A percentile compares a stretch with the other conserved stretches of the same genome.
Conservation (phyloP, 2,113 vertebrate genomes). For the Pao palembangensis region DNA sequence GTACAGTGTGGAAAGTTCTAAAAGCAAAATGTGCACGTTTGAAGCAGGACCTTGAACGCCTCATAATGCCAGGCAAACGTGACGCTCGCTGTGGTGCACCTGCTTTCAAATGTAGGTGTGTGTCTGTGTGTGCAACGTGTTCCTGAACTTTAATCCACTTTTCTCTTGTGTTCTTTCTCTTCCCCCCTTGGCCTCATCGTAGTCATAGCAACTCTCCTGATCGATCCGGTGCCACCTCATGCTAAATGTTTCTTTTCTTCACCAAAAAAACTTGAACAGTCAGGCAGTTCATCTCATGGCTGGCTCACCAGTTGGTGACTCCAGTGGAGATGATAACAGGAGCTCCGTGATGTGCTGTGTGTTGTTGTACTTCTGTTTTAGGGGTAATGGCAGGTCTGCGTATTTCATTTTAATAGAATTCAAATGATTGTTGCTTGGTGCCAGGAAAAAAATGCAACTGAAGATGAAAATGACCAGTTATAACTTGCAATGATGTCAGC, state of each 20-base stretch:
- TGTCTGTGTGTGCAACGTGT: neutral
- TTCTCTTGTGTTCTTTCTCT: conserved; percentile 17
- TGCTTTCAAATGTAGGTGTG: neutral
- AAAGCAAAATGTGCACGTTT: conserved; percentile 16
- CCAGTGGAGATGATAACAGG: conserved; percentile 24
- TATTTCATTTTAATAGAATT: too few species aligned
- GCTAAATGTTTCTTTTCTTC: conserved; percentile 72
- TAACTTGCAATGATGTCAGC: too few species aligned
- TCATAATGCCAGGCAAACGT: conserved; percentile 19
- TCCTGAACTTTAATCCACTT: conserved; percentile 41
- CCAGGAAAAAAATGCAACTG: too few species aligned
- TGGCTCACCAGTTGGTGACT: conserved; percentile 1
- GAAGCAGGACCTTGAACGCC: conserved; percentile 52
- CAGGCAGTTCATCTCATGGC: neutral
- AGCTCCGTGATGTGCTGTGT: neutral
- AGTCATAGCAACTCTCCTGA: conserved; percentile 86
- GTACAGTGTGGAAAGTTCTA: neutral
- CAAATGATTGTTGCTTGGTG: too few species aligned
- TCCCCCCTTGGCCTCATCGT: conserved; percentile 45
- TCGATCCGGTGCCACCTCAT: conserved; percentile 89
- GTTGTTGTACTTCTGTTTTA: too few species aligned
- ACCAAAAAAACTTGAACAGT: conserved; percentile 69
- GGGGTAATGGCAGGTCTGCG: too few species aligned
- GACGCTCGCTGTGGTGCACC: neutral
- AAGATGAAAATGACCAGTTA: too few species aligned